Conservation (phyloP, 2,797 vertebrate genomes). For the Lophotriccus pileatus region DNA sequence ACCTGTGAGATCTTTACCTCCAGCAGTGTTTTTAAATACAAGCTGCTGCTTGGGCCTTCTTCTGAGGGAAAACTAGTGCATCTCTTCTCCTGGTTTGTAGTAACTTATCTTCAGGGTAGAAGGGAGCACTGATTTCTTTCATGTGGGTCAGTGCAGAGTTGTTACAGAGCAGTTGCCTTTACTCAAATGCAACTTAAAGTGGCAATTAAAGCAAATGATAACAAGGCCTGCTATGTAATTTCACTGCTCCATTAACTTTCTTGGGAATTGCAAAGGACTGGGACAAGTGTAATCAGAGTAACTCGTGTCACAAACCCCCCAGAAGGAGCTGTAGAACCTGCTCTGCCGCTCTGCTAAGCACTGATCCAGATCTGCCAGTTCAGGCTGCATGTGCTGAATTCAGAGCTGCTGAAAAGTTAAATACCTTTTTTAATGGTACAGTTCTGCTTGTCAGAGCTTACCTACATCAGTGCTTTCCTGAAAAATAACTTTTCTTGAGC, state of each 20-base stretch:
- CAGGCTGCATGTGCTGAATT: fast-evolving
- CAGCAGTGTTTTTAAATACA: not conserved
- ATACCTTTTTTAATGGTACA: not conserved
- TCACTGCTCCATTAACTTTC: not conserved
- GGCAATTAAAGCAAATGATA: not conserved
- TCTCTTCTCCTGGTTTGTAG: not conserved
- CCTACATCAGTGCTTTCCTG: not conserved
- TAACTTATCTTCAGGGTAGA: not conserved
- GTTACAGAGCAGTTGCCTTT: not conserved
- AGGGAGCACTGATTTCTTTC: not conserved
- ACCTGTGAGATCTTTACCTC: not conserved
- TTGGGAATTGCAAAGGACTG: not conserved
- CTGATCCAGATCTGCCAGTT: fast-evolving
- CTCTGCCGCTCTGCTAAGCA: not conserved
- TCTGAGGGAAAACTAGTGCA: not conserved
- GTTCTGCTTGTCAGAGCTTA: not conserved
- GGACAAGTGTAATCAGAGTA: not conserved
- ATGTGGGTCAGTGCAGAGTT: not conserved
- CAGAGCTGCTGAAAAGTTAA: not conserved
- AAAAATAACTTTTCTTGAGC: not conserved
- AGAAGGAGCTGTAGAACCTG: not conserved
- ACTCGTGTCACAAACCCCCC: not conserved
- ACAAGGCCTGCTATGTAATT: not conserved
- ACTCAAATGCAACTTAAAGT: not conserved
- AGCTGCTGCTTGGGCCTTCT: not conserved